Conservation (phyloP, 2,888 invertebrate genomes). For the Melipona bicolor region DNA sequence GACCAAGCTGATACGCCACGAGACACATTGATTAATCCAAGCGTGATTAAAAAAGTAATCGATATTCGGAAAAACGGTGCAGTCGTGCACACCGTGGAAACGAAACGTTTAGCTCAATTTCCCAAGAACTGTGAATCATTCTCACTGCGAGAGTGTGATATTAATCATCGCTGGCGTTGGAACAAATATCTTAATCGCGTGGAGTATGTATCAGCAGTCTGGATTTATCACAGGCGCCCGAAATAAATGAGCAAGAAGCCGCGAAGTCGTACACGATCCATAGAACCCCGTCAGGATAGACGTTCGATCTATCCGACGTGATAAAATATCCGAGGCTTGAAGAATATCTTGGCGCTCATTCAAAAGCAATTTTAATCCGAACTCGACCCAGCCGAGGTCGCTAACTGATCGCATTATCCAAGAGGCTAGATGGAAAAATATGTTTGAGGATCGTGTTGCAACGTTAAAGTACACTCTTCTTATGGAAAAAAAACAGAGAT, state of each 20-base stretch:
- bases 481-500: neutral
- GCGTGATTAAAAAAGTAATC: neutral
- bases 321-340: slow-evolving; percentile 33
- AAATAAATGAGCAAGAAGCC: slow-evolving; percentile 17
- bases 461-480: slow-evolving; percentile 16
- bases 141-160: neutral
- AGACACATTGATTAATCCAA: neutral
- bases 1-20: neutral
- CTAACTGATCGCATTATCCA: slow-evolving; percentile 41
- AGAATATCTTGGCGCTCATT: slow-evolving; percentile 31
- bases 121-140: neutral
- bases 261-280: neutral
- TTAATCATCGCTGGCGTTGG: neutral
- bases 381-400: slow-evolving; percentile 30
- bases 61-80: neutral
- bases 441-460: slow-evolving; percentile 23
- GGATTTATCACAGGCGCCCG: neutral
- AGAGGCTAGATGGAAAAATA: slow-evolving; percentile 33
- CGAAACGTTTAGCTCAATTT: neutral
- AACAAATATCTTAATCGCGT: neutral
- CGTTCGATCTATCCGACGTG: slow-evolving; percentile 36
- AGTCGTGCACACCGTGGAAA: neutral
- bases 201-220: neutral
- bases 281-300: slow-evolving; percentile 2
- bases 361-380: slow-evolving; percentile 55